Evolutionary conservation across 1,140 invertebrate genomes (phyloP).

Genomic region (Lucilia cuprina): DNA sequence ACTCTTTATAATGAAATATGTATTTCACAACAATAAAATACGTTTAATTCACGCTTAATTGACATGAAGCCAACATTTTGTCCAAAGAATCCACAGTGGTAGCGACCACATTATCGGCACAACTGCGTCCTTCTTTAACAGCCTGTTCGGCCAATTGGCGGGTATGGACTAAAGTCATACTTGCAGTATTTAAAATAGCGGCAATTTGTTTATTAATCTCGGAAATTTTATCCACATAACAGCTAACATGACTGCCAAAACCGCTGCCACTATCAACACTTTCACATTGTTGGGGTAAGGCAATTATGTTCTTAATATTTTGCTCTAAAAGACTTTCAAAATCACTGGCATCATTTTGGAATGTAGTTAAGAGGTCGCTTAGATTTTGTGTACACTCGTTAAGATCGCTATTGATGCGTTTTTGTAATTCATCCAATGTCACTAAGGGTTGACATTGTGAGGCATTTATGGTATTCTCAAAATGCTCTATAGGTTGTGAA

Average conservation of each 20-base stretch:
- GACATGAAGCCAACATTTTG: background rate
- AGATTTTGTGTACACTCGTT: background rate
- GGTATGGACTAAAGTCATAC: background rate
- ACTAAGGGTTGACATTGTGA: background rate
- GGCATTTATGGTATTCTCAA: background rate
- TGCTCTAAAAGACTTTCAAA: background rate
- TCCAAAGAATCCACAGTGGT: background rate
- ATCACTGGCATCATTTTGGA: background rate
- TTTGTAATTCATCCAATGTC: background rate
- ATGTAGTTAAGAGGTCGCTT: background rate
- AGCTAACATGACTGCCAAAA: background rate
- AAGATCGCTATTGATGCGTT: background rate
- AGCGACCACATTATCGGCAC: constrained; percentile 8
- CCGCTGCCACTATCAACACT: background rate
- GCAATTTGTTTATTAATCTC: background rate
- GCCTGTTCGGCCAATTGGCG: background rate
- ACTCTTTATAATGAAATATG: too few species aligned
- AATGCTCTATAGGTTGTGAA: background rate
- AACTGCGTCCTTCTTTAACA: background rate
- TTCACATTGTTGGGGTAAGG: background rate
- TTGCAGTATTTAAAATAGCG: background rate
- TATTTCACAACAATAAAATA: too few species aligned
- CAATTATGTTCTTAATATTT: background rate
- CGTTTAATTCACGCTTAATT: background rate
- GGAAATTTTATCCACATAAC: constrained; percentile 6